Conservation (phyloP, 1,140 invertebrate genomes). For the Calephelis nemesis region DNA sequence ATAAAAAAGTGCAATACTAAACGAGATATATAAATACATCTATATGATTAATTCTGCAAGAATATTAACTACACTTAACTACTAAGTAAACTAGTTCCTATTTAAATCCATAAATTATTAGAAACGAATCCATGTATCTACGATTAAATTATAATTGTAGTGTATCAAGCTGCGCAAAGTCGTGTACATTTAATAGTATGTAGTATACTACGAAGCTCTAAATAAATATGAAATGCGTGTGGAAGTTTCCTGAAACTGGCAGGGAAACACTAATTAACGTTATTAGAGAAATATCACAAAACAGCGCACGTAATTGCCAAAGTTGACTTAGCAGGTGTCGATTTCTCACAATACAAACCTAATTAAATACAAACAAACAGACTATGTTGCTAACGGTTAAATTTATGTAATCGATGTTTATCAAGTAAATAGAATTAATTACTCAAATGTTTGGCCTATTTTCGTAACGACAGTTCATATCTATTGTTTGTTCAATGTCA, state of each 20-base stretch:
- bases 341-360: slow-evolving; percentile 6
- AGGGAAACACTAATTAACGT: not conserved
- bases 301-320: not conserved
- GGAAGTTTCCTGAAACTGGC: not conserved
- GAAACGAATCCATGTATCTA: no score
- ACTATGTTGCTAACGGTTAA: not conserved
- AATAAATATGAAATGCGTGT: not conserved
- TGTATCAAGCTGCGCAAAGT: no score
- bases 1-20: no score
- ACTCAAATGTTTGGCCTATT: not conserved
- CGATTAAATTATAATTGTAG: no score
- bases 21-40: no score
- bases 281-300: slow-evolving; percentile 2
- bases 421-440: not conserved
- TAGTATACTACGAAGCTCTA: no score
- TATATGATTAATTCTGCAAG: no score
- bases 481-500: no score
- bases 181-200: no score
- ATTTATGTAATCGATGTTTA: not conserved
- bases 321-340: slow-evolving; percentile 16
- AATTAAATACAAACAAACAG: slow-evolving; percentile 15
- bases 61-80: no score
- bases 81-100: no score
- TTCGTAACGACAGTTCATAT: not conserved
- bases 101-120: no score